Evolutionary conservation across 2,888 invertebrate genomes (phyloP).

Genomic region (Sceliomorpha sp.): DNA sequence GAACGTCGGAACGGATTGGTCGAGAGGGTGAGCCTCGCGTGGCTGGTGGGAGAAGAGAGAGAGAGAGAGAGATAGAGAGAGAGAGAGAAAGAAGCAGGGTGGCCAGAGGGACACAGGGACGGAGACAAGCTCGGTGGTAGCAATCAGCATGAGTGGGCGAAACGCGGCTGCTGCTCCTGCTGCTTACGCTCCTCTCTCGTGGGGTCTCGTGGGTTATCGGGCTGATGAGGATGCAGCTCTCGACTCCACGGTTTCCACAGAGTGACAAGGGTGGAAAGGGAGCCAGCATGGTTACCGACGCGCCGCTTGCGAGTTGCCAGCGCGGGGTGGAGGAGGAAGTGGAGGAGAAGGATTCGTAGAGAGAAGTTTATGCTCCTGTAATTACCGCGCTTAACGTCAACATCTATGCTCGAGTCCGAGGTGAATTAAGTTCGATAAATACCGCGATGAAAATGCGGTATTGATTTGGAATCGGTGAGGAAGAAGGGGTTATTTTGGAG

Average conservation of each 20-base stretch:
- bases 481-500: too few relatives aligned
- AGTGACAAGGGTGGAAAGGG: conserved; percentile 58
- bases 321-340: conserved; percentile 21
- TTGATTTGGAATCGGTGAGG: too few relatives aligned
- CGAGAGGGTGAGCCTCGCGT: conserved; percentile 43
- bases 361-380: conserved; percentile 59
- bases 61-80: too few relatives aligned
- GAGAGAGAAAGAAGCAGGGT: conserved; percentile 46
- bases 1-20: conserved; percentile 42
- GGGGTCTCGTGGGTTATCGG: conserved; percentile 76
- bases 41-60: conserved; percentile 40
- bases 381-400: conserved; percentile 51
- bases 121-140: conserved; percentile 67
- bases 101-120: too few relatives aligned
- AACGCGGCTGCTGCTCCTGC: too few relatives aligned
- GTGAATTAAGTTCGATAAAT: too few relatives aligned
- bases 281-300: too few relatives aligned
- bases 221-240: conserved; percentile 70
- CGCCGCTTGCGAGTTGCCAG: conserved; percentile 30
- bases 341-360: conserved; percentile 61
- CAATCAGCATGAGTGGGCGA: conserved; percentile 79
- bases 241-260: conserved; percentile 44
- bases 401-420: too few relatives aligned
- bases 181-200: conserved; percentile 75
- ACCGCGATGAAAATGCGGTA: too few relatives aligned